These are phyloP conservation scores for Aelia acuminata DNA, from an alignment of 2,888 invertebrate genomes.

Conservation along the genomic window DNA sequence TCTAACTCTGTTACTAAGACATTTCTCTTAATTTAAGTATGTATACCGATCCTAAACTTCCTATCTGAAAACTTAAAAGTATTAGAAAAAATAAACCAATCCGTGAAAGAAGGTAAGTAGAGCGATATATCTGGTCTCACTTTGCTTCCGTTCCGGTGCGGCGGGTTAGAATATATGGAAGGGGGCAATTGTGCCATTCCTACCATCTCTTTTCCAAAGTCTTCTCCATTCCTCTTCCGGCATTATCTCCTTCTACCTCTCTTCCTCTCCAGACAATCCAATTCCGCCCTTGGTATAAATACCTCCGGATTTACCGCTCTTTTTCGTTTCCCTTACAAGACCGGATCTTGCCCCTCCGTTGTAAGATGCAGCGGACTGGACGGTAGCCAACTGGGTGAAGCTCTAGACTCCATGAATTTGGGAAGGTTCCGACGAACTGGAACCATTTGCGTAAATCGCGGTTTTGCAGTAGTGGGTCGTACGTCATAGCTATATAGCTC, in stretches of 20 bases:
- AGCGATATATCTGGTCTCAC: background rate
- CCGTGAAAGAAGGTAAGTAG: background rate
- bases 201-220: conserved; percentile 34
- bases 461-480: background rate
- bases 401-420: background rate
- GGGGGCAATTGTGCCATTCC: conserved; percentile 35
- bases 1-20: too few species aligned
- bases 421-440: background rate
- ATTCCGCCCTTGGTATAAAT: conserved; percentile 24
- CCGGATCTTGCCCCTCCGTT: background rate
- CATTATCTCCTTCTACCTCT: conserved; percentile 37
- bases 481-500: conserved; percentile 3
- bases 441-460: conserved; percentile 46
- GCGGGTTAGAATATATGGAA: conserved; percentile 11
- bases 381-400: background rate
- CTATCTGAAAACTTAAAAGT: too few species aligned
- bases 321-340: background rate
- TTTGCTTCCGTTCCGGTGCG: background rate
- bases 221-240: conserved; percentile 3
- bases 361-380: background rate
- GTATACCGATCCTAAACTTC: too few species aligned
- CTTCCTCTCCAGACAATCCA: background rate
- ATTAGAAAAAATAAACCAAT: background rate
- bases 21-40: too few species aligned
- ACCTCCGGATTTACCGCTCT: background rate